Conservation (phyloP, 1,140 invertebrate genomes). For the Archivesica marissinica region DNA sequence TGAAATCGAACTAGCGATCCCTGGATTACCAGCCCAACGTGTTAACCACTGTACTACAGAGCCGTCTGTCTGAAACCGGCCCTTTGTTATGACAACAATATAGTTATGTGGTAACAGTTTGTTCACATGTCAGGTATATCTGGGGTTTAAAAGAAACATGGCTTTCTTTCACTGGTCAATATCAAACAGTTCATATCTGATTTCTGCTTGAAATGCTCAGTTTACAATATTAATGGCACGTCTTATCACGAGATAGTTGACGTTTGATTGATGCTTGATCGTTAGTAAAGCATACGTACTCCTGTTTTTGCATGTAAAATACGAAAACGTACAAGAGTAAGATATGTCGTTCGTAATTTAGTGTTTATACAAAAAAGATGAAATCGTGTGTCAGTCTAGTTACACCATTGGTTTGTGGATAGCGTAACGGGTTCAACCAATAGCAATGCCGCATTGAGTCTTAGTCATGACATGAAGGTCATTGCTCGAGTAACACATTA, state of each 20-base stretch:
- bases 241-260: not conserved
- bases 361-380: conserved; percentile 16
- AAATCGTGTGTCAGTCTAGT: not conserved
- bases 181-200: too few species aligned
- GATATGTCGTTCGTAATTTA: conserved; percentile 11
- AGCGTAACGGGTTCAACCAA: not conserved
- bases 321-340: not conserved
- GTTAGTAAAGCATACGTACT: not conserved
- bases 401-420: conserved; percentile 1
- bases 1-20: too few species aligned
- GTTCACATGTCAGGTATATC: too few species aligned
- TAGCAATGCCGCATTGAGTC: not conserved
- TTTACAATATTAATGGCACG: not conserved
- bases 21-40: too few species aligned
- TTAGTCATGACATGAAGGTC: conserved; percentile 1
- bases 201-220: too few species aligned
- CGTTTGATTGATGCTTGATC: not conserved
- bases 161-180: too few species aligned
- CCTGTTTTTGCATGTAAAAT: conserved; percentile 10
- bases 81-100: too few species aligned
- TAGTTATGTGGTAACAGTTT: too few species aligned
- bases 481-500: not conserved
- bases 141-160: too few species aligned
- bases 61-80: too few species aligned
- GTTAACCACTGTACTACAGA: too few species aligned